Evolutionary conservation across 2,113 vertebrate genomes (phyloP), one percentile per base, ranked within the genome.

Genomic region (Engraulis encrasicolus): DNA sequence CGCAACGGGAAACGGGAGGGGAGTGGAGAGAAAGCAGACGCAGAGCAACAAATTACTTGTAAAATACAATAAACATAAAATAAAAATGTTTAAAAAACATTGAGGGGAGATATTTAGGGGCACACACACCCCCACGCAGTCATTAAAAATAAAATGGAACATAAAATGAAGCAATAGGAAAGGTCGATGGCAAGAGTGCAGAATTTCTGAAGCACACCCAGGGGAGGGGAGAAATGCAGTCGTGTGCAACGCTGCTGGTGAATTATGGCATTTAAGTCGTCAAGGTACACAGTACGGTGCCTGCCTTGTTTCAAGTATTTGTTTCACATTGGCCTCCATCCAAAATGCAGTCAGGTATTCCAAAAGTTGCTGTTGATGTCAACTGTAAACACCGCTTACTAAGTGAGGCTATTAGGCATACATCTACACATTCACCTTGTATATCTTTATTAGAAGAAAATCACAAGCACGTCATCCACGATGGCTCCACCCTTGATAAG

Each of bases 21-120:
- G 87, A 80, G 90, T n/a, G n/a, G n/a, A n/a, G n/a, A 90, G 87
- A 83, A 31, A 89, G 93, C 91, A 94, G 86, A 93, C 11, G 92
- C 86, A 92, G 84, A 84, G 87, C 88, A 92, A 66, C 23, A 87
- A 92, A 88, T 85, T 89, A 80, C 90, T 90, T 86, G 82, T 90
- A 89, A 79, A 90, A 86, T 84, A 3, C 18, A 15, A 27, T 31
- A 7, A 74, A 58, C 54, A n/a, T 14, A 74, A 74, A 74, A 12
- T 12, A 74, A 14, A 34, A 17, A 66, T 71, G 14, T 74, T 74
- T 45, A 9, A 31, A 23, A 74, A 36, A 23, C 66, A 74, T 74
- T n/a, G n/a, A n/a, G n/a, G n/a, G n/a, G n/a, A n/a, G 9, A 74
- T 31, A 74, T 34, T 74, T 14, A 17, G 11, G 12, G 11, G 17